Evolutionary conservation across 2,888 invertebrate species (phyloP).

Genomic region (Polymixis lichenea): DNA sequence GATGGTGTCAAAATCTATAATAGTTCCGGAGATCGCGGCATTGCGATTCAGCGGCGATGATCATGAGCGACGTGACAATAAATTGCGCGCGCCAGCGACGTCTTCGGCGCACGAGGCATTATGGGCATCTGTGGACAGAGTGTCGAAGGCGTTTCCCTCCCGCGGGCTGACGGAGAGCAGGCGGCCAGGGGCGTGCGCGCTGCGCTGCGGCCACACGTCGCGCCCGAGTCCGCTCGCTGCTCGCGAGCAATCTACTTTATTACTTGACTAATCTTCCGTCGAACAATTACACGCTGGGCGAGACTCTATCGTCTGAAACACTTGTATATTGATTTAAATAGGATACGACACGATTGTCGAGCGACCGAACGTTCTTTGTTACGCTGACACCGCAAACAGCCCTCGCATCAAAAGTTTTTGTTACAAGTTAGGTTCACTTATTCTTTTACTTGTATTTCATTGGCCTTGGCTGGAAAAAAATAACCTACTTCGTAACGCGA

Average conservation of each 20-base stretch:
- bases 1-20: slow-evolving; percentile 90
- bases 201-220: slow-evolving; percentile 82
- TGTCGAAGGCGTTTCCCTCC: slow-evolving; percentile 88
- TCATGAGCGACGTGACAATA: slow-evolving; percentile 75
- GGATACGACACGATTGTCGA: slow-evolving; percentile 66
- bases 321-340: slow-evolving; percentile 74
- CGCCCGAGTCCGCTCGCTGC: slow-evolving; percentile 67
- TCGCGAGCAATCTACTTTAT: slow-evolving; percentile 84
- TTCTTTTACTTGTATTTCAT: slow-evolving; percentile 73
- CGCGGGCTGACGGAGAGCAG: slow-evolving; percentile 81
- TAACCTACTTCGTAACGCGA: slow-evolving; percentile 72
- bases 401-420: slow-evolving; percentile 80
- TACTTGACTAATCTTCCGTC: slow-evolving; percentile 83
- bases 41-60: slow-evolving; percentile 78
- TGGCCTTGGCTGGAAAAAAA: slow-evolving; percentile 80
- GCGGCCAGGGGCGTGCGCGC: slow-evolving; percentile 86
- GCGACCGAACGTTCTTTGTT: slow-evolving; percentile 75
- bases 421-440: slow-evolving; percentile 71
- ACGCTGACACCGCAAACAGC: slow-evolving; percentile 71
- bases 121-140: slow-evolving; percentile 79
- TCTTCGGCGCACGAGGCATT: slow-evolving; percentile 78
- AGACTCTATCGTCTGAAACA: slow-evolving; percentile 76
- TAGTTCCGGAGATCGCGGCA: slow-evolving; percentile 85
- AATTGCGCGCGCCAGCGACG: slow-evolving; percentile 79
- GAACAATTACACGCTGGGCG: slow-evolving; percentile 79